Conservation (phyloP, 2,113 vertebrate species). For the Gymnobelideus leadbeateri region DNA sequence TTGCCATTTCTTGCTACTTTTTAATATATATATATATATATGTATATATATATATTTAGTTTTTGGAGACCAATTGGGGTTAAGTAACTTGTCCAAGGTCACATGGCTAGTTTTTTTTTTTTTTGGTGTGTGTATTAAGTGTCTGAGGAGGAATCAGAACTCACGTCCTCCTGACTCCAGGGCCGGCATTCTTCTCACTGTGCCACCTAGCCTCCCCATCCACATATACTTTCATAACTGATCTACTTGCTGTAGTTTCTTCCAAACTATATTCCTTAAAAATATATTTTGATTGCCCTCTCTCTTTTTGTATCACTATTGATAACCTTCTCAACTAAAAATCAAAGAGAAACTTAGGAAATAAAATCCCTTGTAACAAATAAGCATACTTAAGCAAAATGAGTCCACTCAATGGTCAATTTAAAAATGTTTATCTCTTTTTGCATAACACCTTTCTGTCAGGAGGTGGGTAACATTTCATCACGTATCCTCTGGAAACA, state of each 20-base stretch:
- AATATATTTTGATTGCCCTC: background rate
- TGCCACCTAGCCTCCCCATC: too few relatives aligned
- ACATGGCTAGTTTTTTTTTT: too few relatives aligned
- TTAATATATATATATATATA: too few relatives aligned
- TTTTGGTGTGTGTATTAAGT: too few relatives aligned
- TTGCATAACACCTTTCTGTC: background rate
- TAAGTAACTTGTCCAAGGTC: too few relatives aligned
- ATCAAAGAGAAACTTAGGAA: background rate
- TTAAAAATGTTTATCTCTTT: background rate
- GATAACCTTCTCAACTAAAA: background rate
- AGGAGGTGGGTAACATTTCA: background rate
- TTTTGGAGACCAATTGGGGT: too few relatives aligned
- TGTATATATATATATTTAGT: too few relatives aligned
- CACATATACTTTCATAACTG: background rate
- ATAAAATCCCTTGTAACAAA: background rate
- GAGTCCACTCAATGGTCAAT: background rate
- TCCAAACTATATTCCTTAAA: background rate
- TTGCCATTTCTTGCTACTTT: background rate
- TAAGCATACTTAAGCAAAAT: background rate
- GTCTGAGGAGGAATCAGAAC: too few relatives aligned
- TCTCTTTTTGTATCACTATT: background rate
- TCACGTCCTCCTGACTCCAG: too few relatives aligned
- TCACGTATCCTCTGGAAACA: background rate
- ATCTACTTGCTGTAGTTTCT: background rate
- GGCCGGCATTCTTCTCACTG: too few relatives aligned